Evolutionary conservation across 2,888 invertebrate species (phyloP), one percentile per base, ranked within the genome.

Genomic region (Tipula confusa): DNA sequence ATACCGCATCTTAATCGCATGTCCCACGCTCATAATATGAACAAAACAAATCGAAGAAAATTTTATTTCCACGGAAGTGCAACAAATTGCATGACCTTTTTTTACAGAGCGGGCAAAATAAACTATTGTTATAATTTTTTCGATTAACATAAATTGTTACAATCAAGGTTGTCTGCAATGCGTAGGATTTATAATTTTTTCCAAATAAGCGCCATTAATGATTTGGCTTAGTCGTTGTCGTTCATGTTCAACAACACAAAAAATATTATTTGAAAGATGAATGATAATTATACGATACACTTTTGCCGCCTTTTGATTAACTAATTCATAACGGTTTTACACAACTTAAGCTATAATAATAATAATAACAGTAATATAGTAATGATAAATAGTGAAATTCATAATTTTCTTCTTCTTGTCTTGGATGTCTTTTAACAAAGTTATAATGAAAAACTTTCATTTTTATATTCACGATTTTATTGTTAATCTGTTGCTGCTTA

Each of bases 141-240:
- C 24, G 24, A 64, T 64, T 24, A 3, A 43, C 6, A 43, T 24
- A 24, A 24, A n/a, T n/a, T 38, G n/a, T 38, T 24, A 43, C 9
- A 64, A 64, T 64, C 64, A 64, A 64, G 64, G 64, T 64, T 64
- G 64, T 64, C 64, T 64, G 64, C 64, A 64, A 24, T 64, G 64
- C 24, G 64, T 64, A 64, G 64, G 64, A 9, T 38, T 6, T 24
- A n/a, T n/a, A 64, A 64, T 64, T 64, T 43, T 43, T 15, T 24
- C 64, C 11, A 64, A 24, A 11, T 9, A 64, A n/a, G n/a, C n/a
- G 64, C 24, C 24, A 64, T 64, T 64, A 7, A 64, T 64, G 15
- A n/a, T 64, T 0, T 24, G 9, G 64, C 24, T n/a, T 15, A n/a
- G 15, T 15, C 43, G 43, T 64, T 11, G 64, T 24, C 64, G 9